Base-by-base conservation (phyloP, 1,140 invertebrate species). In the Caerostris extrusa region DNA sequence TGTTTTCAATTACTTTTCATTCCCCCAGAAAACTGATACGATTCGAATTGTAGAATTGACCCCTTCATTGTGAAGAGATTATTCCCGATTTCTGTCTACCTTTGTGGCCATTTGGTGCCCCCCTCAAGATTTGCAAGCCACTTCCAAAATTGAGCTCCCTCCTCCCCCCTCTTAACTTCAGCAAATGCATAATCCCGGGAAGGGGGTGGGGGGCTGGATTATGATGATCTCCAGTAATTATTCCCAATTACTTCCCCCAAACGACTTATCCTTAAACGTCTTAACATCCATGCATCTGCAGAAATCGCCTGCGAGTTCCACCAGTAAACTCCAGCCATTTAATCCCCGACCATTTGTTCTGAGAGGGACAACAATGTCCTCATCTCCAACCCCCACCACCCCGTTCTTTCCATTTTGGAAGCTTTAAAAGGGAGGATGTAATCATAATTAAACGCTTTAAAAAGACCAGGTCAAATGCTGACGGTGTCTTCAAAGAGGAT, bases 391-490 rank as follows among this genome's bases (percentile, higher is more conserved):
- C n/a, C n/a, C n/a, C n/a, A n/a, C n/a, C n/a, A n/a, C n/a, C n/a
- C n/a, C n/a, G n/a, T n/a, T n/a, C n/a, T n/a, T n/a, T n/a, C n/a
- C n/a, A n/a, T n/a, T 19, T 5, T 14, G 61, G 17, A 60, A 71
- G 53, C 64, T 71, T 61, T 61, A n/a, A n/a, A 50, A 60, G n/a
- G n/a, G 57, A 91, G 69, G 69, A 60, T 60, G 71, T 91, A 91
- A 91, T 91, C 69, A 91, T 91, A 91, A 91, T 91, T 91, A 91
- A 91, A 81, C 71, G 89, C 56, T 91, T 91, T 91, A 82, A 82
- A 81, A 57, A 58, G n/a, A 58, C 60, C 60, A 34, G 86, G 86
- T 88, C 86, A 88, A 83, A 83, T 58, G 82, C 55, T 56, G 82
- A 83, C 82, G 53, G 6, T 58, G 82, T 17, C 53, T 77, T 77